These are phyloP conservation scores for Ptychobarbus kaznakovi DNA, from an alignment of 2,797 vertebrate species.

Conservation along the genomic window DNA sequence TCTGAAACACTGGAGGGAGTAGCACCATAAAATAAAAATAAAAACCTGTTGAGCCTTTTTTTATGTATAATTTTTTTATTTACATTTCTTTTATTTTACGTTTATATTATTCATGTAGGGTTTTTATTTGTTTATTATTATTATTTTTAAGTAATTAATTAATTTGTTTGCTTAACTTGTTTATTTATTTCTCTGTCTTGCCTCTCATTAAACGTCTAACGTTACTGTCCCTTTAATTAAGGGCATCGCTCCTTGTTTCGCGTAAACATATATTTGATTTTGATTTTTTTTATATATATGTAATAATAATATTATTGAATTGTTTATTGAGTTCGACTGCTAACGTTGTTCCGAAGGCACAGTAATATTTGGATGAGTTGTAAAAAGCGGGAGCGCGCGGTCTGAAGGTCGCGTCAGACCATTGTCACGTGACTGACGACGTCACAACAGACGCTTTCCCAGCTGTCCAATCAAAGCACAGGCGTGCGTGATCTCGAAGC, in stretches of 20 bases:
- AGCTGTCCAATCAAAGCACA: conserved; percentile 1
- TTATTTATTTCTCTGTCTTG: background rate
- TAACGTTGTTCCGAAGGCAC: background rate
- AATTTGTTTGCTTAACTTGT: background rate
- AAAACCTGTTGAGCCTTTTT: background rate
- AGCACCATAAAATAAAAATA: too few species aligned
- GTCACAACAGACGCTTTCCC: background rate
- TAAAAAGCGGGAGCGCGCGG: background rate
- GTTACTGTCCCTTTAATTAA: conserved; percentile 10
- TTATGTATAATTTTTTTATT: too few species aligned
- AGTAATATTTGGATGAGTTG: background rate
- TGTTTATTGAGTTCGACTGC: background rate
- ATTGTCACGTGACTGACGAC: conserved; percentile 45
- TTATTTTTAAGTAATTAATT: background rate
- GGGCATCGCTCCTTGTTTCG: background rate
- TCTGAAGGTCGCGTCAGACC: conserved; percentile 27
- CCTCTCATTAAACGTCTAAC: background rate
- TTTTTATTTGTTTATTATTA: background rate
- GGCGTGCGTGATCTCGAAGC: background rate
- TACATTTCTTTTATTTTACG: too few species aligned
- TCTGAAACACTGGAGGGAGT: background rate
- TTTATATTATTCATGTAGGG: background rate
- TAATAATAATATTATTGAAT: background rate
- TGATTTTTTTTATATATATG: background rate
- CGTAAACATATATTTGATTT: background rate